Evolutionary conservation across 2,888 invertebrate genomes (phyloP), one percentile per base, ranked within the genome.

Genomic region (Agonopterix alstromeriana): DNA sequence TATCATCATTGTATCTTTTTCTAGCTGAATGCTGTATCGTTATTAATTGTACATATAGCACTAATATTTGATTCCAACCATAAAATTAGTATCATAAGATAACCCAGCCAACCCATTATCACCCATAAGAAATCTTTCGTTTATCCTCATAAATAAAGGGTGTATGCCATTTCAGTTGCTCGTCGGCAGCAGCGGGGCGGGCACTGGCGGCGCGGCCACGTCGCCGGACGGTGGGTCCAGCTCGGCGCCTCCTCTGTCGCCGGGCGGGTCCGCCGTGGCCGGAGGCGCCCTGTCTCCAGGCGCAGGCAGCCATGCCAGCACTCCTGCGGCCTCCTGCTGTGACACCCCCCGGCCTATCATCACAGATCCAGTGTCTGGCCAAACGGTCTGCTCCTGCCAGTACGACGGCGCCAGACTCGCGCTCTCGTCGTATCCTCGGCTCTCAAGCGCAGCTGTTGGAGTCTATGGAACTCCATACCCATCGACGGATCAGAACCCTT

Each of bases 341-440:
- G 97, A 97, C 77, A 96, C 96, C 60, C 97, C 97, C 47, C 92
- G 97, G 55, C 96, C 97, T 58, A 93, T 97, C 81, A 95, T 96
- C 90, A 96, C 96, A 63, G 97, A 97, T 84, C 97, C 97, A 8
- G 95, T 97, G 53, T 95, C 96, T 56, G 97, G 97, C 36, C 97
- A 97, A 84, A 95, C 96, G 48, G 96, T 97, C 65, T 97, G 97
- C 87, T 97, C 97, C 64, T 97, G 97, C 86, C 97, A 97, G 81
- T 97, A 97, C 85, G 97, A 97, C 83, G 94, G 95, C 51, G 95
- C 96, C 43, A 90, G 97, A 62, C 91, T 97, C 58, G 95, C 96
- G 47, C 92, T 96, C 56, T 92, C 94, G 56, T 86, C 87, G 10
- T 96, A 96, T 78, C 95, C 95, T 40, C 91, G 96, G 59, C 90